These are phyloP conservation scores for Ciconia nigra DNA, from an alignment of 2,797 vertebrate genomes.

Conservation along the genomic window DNA sequence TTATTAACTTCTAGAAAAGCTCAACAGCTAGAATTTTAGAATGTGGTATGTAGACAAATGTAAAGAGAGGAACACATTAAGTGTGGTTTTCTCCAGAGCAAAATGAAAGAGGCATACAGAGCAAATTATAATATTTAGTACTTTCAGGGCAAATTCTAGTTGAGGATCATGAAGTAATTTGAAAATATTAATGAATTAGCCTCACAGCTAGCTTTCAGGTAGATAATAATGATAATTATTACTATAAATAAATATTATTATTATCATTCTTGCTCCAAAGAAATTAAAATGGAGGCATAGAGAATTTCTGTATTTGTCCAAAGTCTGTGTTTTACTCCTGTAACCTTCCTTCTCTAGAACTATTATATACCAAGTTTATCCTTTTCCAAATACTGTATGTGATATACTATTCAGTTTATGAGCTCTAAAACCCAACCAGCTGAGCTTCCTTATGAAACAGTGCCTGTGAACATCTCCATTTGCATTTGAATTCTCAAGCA, in stretches of 20 bases:
- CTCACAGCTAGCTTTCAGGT: conserved; percentile 22
- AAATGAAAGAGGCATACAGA: neutral
- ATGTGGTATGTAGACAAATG: neutral
- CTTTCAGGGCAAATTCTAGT: neutral
- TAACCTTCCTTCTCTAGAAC: neutral
- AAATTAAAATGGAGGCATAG: neutral
- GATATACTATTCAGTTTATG: neutral
- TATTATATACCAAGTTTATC: neutral
- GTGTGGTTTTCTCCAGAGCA: neutral
- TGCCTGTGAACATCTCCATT: conserved; percentile 12
- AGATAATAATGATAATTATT: conserved; percentile 26
- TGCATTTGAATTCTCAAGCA: conserved; percentile 32
- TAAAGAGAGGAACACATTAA: neutral
- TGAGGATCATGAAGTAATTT: conserved; percentile 15
- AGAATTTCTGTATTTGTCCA: neutral
- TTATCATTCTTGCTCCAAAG: neutral
- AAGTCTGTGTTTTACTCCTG: neutral
- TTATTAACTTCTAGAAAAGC: neutral
- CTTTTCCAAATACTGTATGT: neutral
- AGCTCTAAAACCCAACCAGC: neutral
- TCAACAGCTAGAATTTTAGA: neutral
- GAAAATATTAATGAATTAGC: conserved; percentile 36
- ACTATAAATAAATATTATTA: neutral
- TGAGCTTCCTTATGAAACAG: conserved; percentile 10
- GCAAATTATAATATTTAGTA: conserved; percentile 25